Percentiles rank a stretch among this genome's conserved stretches.
Conservation (phyloP, 2,797 vertebrate genomes). For the Pristis pectinata region DNA sequence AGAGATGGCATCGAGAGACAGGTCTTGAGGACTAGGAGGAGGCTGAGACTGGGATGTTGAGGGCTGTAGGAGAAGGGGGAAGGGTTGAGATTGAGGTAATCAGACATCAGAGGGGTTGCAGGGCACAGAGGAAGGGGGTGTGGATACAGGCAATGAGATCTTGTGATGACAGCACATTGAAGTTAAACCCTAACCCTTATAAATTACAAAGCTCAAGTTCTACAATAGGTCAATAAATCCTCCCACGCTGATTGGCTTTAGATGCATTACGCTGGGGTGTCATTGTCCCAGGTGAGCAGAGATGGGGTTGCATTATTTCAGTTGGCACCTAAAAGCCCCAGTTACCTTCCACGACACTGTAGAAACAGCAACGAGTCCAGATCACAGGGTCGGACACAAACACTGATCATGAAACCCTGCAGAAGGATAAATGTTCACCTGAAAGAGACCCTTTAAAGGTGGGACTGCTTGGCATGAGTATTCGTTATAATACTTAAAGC, state of each 20-base stretch:
- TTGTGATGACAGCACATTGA: background rate
- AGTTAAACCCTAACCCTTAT: background rate
- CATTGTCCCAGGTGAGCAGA: background rate
- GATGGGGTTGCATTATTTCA: background rate
- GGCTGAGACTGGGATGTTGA: background rate
- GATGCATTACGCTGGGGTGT: background rate
- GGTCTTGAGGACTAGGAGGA: background rate
- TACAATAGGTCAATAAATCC: background rate
- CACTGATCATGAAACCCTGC: background rate
- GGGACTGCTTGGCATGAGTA: background rate
- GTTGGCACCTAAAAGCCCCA: background rate
- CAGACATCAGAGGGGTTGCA: no score
- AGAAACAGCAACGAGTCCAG: background rate
- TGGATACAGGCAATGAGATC: no score
- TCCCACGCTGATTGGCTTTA: background rate
- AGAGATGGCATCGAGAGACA: no score
- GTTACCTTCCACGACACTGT: background rate
- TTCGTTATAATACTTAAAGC: conserved; percentile 12
- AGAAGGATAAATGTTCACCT: background rate
- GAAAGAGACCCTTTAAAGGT: background rate
- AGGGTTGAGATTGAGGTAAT: no score
- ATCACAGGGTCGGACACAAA: background rate
- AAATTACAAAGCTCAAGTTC: background rate
- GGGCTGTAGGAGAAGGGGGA: background rate
- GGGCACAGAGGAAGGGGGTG: background rate